Conservation (phyloP, 2,888 invertebrate genomes). For the Aporophyla nigra region DNA sequence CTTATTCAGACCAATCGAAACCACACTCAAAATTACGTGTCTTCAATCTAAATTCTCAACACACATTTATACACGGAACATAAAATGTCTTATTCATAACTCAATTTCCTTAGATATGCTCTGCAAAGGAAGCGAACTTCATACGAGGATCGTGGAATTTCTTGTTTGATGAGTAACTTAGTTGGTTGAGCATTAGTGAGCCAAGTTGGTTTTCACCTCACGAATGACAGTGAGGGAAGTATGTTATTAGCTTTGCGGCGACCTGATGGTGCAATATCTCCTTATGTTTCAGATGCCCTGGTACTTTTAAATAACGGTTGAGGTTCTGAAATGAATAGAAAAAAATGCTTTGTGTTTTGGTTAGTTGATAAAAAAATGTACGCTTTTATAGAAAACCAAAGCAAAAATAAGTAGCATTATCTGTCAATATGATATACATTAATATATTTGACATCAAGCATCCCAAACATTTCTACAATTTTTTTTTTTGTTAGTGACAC, state of each 20-base stretch:
- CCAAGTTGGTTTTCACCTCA: slow-evolving; percentile 62
- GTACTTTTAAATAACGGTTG: slow-evolving; percentile 19
- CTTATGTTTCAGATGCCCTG: slow-evolving; percentile 19
- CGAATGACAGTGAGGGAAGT: slow-evolving; percentile 50
- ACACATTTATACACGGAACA: slow-evolving; percentile 48
- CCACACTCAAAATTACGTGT: slow-evolving; percentile 18
- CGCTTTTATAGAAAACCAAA: no score
- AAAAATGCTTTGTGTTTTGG: background rate
- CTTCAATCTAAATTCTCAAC: slow-evolving; percentile 55
- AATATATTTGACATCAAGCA: no score
- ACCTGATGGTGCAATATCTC: slow-evolving; percentile 23
- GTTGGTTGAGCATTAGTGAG: slow-evolving; percentile 57
- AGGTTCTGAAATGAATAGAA: background rate
- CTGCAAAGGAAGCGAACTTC: slow-evolving; percentile 55
- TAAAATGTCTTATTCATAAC: slow-evolving; percentile 68
- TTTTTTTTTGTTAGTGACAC: no score
- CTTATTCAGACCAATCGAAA: slow-evolving; percentile 4
- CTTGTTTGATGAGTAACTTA: slow-evolving; percentile 66
- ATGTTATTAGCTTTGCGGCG: slow-evolving; percentile 60
- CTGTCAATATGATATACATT: no score
- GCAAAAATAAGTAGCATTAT: no score
- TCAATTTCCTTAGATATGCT: slow-evolving; percentile 65
- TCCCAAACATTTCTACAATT: no score
- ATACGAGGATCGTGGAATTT: slow-evolving; percentile 55
- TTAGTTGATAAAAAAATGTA: background rate